phyloP scores from a whole-genome alignment of 92 coral and sea anemone genomes.

The Heteractis magnifica region DNA sequence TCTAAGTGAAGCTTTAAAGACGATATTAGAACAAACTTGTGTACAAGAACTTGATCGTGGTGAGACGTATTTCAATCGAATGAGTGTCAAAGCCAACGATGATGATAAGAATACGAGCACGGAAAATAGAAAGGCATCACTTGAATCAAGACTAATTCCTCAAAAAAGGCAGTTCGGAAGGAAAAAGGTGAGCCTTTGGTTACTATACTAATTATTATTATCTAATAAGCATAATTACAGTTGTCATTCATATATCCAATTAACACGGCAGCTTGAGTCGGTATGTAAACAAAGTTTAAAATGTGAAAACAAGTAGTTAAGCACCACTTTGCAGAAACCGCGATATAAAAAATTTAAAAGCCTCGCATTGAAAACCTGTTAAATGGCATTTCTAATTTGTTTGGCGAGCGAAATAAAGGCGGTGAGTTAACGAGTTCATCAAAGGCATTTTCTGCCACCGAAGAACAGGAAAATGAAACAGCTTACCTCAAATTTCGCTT shows the following conservation, averaged over 20 bases:
- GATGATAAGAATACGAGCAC: not conserved
- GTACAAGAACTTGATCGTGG: conserved; percentile 40
- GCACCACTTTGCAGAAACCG: not conserved
- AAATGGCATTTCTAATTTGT: not conserved
- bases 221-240: not conserved
- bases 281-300: not conserved
- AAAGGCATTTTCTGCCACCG: no score
- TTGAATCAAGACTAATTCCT: not conserved
- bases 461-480: not conserved
- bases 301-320: not conserved
- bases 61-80: conserved; percentile 35
- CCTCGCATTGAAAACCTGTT: not conserved
- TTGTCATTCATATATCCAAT: not conserved
- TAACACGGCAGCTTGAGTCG: not conserved
- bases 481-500: no score
- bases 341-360: not conserved
- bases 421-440: no score
- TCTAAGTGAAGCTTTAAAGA: conserved; percentile 21
- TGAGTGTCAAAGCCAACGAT: conserved; percentile 22
- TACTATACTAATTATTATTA: not conserved
- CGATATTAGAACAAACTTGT: conserved; percentile 34
- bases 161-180: conserved; percentile 18
- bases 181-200: conserved; percentile 15
- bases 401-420: no score
- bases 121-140: not conserved